Evolutionary conservation across 1,140 invertebrate species (phyloP), one percentile per base, ranked within the genome.

Genomic region (Polypedilum pembai): DNA sequence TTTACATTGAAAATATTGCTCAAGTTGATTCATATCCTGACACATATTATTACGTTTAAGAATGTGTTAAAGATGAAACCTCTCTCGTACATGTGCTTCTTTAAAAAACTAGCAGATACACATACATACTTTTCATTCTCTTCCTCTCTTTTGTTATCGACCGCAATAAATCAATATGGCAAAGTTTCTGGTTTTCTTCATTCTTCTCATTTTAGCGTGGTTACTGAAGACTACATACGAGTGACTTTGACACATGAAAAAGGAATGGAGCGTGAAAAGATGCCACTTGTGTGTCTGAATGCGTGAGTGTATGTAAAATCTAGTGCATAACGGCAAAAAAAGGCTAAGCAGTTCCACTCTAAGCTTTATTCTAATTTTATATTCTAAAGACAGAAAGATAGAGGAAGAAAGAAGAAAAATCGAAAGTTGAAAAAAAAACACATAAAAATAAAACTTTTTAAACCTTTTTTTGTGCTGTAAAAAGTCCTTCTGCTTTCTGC

Each of bases 121-220:
- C 15, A 33, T 56, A n/a, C 4, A 56, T 56, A 12, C 12, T 56
- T 56, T 56, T 56, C n/a, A 15, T 56, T 45, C 15, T 45, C 41
- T 56, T 8, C 12, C 8, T 45, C 41, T 15, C 8, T 65, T 66
- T 20, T 17, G 63, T 33, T 33, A 69, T 69, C 17, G 65, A 69
- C 65, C 65, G 65, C 65, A 69, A 69, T 69, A 69, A 69, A 69
- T 69, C 65, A 69, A 69, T 69, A 69, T 69, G 65, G 17, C 17
- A 69, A 69, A 21, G 8, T 69, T 56, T 56, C 12, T 56, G 10
- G 8, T n/a, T 56, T 56, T 12, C n/a, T 56, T 56, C 12, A n/a
- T 15, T 56, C 45, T 33, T 33, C 5, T 33, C 24, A 33, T 33
- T 33, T 33, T 33, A 33, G 5, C 24, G 24, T 33, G 24, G 24